These are phyloP conservation scores for Cyanistes caeruleus DNA, from an alignment of 2,113 vertebrate species.

Conservation along the genomic window DNA sequence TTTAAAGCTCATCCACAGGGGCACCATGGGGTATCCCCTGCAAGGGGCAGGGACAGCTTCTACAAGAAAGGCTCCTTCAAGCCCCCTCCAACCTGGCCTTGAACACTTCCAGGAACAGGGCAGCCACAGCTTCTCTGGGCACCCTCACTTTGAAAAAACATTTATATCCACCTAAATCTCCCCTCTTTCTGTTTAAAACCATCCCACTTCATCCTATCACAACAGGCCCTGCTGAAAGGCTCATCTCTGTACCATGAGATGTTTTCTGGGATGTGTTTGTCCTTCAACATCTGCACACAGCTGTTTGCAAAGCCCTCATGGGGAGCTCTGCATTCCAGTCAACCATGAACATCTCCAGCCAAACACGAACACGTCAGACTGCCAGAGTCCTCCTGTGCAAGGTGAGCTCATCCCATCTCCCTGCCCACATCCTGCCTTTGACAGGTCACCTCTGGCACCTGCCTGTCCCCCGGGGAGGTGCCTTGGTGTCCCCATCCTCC, in stretches of 20 bases:
- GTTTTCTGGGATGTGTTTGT: background rate
- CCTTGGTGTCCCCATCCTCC: background rate
- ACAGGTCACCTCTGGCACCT: background rate
- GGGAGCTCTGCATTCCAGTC: background rate
- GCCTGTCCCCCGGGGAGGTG: background rate
- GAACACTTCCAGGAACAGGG: background rate
- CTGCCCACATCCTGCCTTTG: rapidly evolving
- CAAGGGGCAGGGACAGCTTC: background rate
- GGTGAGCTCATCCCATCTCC: background rate
- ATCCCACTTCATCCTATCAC: background rate
- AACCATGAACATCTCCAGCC: background rate
- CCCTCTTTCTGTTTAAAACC: background rate
- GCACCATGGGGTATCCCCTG: background rate
- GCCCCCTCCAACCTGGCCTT: background rate
- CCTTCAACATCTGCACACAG: background rate
- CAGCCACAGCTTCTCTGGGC: background rate
- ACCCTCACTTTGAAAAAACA: background rate
- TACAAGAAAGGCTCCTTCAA: background rate
- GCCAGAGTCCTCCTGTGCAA: background rate
- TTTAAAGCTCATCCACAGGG: background rate
- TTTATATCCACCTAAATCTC: background rate
- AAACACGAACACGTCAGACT: background rate
- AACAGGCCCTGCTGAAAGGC: background rate
- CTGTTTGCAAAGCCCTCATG: background rate
- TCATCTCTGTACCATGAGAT: background rate